Percentiles rank a stretch among this genome's conserved stretches.
Conservation (phyloP, 2,888 invertebrate species). For the Nasonovia ribisnigri region DNA sequence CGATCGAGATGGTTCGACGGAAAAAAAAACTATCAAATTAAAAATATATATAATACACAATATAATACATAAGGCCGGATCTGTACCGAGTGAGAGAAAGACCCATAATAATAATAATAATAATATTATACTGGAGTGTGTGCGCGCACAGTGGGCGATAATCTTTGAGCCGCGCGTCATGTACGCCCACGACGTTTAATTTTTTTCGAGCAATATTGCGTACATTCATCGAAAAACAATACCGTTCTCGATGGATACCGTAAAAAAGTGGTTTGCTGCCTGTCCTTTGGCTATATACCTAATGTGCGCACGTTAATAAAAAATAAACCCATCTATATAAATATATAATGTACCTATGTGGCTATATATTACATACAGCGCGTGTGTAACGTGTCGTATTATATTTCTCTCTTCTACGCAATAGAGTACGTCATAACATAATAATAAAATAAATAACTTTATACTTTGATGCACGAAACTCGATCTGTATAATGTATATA, state of each 20-base stretch:
- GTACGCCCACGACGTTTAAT: slow-evolving; percentile 38
- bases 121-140: slow-evolving; percentile 3
- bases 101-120: slow-evolving; percentile 7
- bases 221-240: slow-evolving; percentile 29
- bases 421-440: not conserved
- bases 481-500: not conserved
- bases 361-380: too few species aligned
- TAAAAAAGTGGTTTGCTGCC: not conserved
- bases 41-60: not conserved
- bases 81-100: not conserved
- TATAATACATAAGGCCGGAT: not conserved
- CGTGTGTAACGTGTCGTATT: not conserved
- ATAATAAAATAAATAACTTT: not conserved
- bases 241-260: not conserved
- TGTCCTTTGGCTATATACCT: slow-evolving; percentile 19
- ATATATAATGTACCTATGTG: too few species aligned
- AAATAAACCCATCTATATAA: not conserved
- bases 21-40: slow-evolving; percentile 13
- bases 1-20: slow-evolving; percentile 11
- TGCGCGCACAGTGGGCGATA: slow-evolving; percentile 24
- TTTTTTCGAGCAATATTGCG: not conserved
- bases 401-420: not conserved
- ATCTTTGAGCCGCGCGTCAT: slow-evolving; percentile 42
- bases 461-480: not conserved
- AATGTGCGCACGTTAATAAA: not conserved